Percentiles rank a stretch among this genome's conserved stretches.
These are phyloP conservation scores for Halichondria panicea DNA, from an alignment of 37 sponge, comb jelly and placozoan genomes.

Conservation along the genomic window DNA sequence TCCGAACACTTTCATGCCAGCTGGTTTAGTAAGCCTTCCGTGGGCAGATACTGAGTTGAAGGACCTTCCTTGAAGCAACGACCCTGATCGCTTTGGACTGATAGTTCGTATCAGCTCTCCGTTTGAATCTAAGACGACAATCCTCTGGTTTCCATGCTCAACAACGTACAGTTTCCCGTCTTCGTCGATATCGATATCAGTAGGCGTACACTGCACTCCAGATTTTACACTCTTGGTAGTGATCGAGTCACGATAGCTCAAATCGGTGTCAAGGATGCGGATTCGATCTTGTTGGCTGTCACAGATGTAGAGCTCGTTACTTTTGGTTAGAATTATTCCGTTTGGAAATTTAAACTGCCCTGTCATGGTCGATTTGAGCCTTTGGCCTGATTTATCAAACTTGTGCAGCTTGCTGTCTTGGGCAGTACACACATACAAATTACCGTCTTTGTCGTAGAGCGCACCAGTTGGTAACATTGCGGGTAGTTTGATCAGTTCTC, in stretches of 20 bases:
- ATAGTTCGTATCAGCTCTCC: not conserved
- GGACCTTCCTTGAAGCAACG: not conserved
- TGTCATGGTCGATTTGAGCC: not conserved
- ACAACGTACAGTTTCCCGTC: not conserved
- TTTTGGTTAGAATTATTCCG: not conserved
- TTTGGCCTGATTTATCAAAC: not conserved
- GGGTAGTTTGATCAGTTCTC: not conserved
- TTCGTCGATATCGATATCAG: conserved; percentile 3
- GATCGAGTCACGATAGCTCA: not conserved
- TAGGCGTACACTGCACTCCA: not conserved
- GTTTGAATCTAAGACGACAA: not conserved
- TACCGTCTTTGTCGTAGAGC: not conserved
- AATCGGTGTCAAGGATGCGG: conserved; percentile 4
- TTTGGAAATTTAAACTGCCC: not conserved
- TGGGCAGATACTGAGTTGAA: no score
- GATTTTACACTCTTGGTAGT: not conserved
- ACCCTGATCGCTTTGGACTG: not conserved
- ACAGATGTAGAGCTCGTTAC: conserved; percentile 10
- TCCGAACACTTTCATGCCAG: not conserved
- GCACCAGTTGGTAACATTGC: no score
- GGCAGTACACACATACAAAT: conserved; percentile 11
- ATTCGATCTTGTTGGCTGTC: conserved; percentile 12
- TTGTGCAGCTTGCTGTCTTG: conserved; percentile 4
- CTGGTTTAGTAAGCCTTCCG: no score
- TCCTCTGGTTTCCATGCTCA: not conserved